These are phyloP conservation scores for Triops longicaudatus DNA, from an alignment of 1,140 invertebrate species.

Conservation along the genomic window DNA sequence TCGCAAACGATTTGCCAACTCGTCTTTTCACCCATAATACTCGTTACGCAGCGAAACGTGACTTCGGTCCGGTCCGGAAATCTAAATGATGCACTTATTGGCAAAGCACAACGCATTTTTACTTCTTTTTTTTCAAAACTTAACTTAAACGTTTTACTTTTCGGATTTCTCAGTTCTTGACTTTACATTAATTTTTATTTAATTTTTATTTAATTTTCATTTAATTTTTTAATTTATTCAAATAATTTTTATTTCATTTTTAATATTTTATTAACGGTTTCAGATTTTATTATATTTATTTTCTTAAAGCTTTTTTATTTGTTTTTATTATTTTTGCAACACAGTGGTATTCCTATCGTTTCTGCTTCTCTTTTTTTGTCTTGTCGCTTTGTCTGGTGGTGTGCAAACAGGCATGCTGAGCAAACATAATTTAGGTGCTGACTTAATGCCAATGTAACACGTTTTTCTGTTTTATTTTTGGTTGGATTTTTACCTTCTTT, in stretches of 20 bases:
- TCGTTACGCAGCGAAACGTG: slow-evolving; percentile 67
- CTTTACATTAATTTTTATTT: neutral
- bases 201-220: neutral
- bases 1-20: slow-evolving; percentile 76
- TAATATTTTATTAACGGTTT: too few species aligned
- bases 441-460: neutral
- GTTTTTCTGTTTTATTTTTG: neutral
- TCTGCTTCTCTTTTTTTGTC: neutral
- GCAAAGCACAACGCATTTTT: neutral
- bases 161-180: neutral
- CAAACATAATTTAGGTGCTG: slow-evolving; percentile 7
- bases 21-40: slow-evolving; percentile 63
- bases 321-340: too few species aligned
- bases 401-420: neutral
- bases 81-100: slow-evolving; percentile 34
- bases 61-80: slow-evolving; percentile 71
- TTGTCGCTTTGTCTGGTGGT: neutral
- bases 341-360: too few species aligned
- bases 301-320: too few species aligned
- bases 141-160: neutral
- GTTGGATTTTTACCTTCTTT: slow-evolving; percentile 32
- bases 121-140: neutral
- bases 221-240: too few species aligned
- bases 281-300: too few species aligned
- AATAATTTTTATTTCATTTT: too few species aligned